phyloP scores from a whole-genome alignment of 2,113 vertebrate genomes.

The Solea solea region DNA sequence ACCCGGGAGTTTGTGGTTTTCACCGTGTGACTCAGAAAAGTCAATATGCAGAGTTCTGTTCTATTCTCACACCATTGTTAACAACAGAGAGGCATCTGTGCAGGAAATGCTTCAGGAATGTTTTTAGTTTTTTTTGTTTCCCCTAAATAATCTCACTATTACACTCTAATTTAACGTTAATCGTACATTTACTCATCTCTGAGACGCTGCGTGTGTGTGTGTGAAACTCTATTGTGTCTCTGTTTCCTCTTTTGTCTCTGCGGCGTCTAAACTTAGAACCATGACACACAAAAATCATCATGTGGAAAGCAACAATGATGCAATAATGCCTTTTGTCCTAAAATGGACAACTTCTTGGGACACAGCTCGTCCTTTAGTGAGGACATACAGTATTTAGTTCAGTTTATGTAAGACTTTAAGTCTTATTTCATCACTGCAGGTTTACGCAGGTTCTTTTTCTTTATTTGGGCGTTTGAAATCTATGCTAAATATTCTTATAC shows the following conservation, averaged over 20 bases:
- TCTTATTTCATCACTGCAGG: too few species aligned
- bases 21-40: slow-evolving; percentile 20
- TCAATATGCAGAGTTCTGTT: not conserved
- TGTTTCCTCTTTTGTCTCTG: slow-evolving; percentile 32
- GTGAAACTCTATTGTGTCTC: not conserved
- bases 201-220: not conserved
- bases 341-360: slow-evolving; percentile 10
- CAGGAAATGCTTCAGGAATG: not conserved
- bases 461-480: too few species aligned
- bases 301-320: slow-evolving; percentile 19
- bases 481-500: too few species aligned
- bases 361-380: too few species aligned
- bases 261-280: slow-evolving; percentile 9
- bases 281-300: slow-evolving; percentile 8
- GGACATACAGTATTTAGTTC: too few species aligned
- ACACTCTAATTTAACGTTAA: not conserved
- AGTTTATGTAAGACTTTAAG: too few species aligned
- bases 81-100: too few species aligned
- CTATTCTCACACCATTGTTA: not conserved
- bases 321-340: slow-evolving; percentile 13
- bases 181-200: not conserved
- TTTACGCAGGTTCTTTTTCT: too few species aligned
- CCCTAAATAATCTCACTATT: not conserved
- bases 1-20: slow-evolving; percentile 31
- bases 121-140: not conserved